Conservation (phyloP, 1,140 invertebrate genomes). For the Mylabris phalerata region DNA sequence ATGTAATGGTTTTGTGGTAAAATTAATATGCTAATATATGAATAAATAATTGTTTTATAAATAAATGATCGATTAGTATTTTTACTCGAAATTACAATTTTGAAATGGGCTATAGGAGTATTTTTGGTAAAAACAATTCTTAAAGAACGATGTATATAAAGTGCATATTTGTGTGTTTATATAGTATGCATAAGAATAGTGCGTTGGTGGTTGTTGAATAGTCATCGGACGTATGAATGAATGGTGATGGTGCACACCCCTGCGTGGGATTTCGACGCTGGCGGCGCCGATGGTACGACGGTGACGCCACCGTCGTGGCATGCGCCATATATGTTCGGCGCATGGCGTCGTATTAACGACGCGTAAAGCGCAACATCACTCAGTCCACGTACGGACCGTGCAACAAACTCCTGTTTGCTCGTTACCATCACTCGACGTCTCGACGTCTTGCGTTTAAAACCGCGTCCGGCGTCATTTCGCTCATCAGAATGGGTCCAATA, state of each 20-base stretch:
- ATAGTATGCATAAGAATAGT: too few relatives aligned
- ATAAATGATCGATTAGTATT: too few relatives aligned
- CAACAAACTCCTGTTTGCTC: constrained; percentile 5
- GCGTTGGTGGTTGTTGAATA: too few relatives aligned
- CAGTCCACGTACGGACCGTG: constrained; percentile 19
- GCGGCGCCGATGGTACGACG: constrained; percentile 3
- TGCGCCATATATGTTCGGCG: constrained; percentile 12
- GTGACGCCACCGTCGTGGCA: not conserved
- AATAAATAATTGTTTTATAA: too few relatives aligned
- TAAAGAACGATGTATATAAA: too few relatives aligned
- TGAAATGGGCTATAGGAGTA: too few relatives aligned
- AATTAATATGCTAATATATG: too few relatives aligned
- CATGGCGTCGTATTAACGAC: constrained; percentile 14
- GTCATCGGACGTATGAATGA: not conserved
- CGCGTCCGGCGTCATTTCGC: constrained; percentile 11
- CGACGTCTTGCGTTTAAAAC: constrained; percentile 7
- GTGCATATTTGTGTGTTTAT: too few relatives aligned
- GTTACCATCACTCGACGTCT: constrained; percentile 17
- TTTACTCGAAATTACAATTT: too few relatives aligned
- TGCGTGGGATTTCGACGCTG: not conserved
- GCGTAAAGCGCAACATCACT: constrained; percentile 11
- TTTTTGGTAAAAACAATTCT: too few relatives aligned
- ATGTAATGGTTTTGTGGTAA: too few relatives aligned
- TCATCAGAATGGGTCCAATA: constrained; percentile 26
- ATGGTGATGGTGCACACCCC: not conserved